A percentile compares a stretch with the other conserved stretches of the same genome.
phyloP scores from a whole-genome alignment of 2,888 invertebrate species.

The Eupeodes luniger region DNA sequence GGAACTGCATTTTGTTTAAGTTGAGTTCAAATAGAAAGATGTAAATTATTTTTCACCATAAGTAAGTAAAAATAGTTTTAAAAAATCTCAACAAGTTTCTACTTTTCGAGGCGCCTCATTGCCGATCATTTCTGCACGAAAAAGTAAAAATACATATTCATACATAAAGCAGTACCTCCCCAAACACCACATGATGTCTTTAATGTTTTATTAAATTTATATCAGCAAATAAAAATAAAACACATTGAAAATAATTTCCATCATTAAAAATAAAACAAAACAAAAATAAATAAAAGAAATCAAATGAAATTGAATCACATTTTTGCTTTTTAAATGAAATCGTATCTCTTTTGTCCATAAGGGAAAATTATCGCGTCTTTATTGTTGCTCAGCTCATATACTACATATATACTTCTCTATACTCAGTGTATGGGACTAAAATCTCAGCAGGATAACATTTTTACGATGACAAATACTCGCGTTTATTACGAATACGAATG shows the following conservation, averaged over 20 bases:
- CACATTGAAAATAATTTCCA: background rate
- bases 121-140: no score
- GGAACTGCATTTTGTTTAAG: no score
- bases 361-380: slow-evolving; percentile 38
- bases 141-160: no score
- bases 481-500: slow-evolving; percentile 74
- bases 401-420: no score
- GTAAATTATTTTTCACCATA: no score
- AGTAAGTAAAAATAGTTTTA: no score
- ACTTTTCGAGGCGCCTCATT: no score
- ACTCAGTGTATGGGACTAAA: slow-evolving; percentile 42
- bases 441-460: slow-evolving; percentile 74
- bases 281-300: slow-evolving; percentile 4
- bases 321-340: slow-evolving; percentile 54
- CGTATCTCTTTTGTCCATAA: slow-evolving; percentile 66
- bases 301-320: slow-evolving; percentile 61
- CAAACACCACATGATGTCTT: background rate
- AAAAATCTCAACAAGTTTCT: no score
- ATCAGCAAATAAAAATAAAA: background rate
- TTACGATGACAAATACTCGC: slow-evolving; percentile 77
- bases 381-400: slow-evolving; percentile 12
- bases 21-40: no score
- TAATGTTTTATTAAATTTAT: background rate
- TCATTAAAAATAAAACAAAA: background rate
- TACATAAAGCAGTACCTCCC: no score